phyloP scores from a whole-genome alignment of 2,797 vertebrate species.

The Pristis pectinata region DNA sequence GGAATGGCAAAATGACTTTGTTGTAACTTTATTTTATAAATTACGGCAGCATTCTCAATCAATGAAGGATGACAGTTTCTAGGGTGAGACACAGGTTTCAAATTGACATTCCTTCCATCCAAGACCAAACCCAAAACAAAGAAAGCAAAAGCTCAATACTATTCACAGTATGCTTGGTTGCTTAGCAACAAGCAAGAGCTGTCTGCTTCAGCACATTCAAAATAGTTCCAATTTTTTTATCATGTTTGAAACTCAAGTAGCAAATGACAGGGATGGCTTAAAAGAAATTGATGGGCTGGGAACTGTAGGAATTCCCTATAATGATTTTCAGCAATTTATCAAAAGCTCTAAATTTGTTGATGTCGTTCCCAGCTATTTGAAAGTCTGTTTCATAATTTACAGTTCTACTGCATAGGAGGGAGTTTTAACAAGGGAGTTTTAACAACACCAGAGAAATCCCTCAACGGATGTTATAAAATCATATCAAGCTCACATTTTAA shows the following conservation, averaged over 20 bases:
- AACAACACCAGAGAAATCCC: conserved; percentile 12
- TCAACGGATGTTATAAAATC: not conserved
- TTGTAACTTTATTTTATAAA: conserved; percentile 20
- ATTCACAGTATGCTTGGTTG: conserved; percentile 11
- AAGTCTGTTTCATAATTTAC: not conserved
- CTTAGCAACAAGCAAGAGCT: conserved; percentile 30
- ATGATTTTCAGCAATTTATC: conserved; percentile 1
- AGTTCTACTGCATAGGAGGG: not conserved
- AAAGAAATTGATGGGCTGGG: conserved; percentile 18
- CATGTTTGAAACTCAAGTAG: conserved; percentile 13
- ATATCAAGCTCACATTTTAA: not conserved
- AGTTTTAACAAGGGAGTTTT: not conserved
- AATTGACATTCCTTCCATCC: conserved; percentile 26
- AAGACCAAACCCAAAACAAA: conserved; percentile 11
- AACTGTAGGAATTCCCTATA: conserved; percentile 17
- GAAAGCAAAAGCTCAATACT: conserved; percentile 7
- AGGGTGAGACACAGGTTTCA: not conserved
- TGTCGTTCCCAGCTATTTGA: conserved; percentile 6
- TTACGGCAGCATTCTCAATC: not conserved
- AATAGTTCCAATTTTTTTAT: conserved; percentile 28
- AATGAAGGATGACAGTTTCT: conserved; percentile 22
- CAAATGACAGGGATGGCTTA: conserved; percentile 14
- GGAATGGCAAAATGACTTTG: not conserved
- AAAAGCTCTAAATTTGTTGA: conserved; percentile 19
- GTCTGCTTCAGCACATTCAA: conserved; percentile 5